phyloP scores from a whole-genome alignment of 1,140 invertebrate genomes.

The Trinorchestia longiramus region DNA sequence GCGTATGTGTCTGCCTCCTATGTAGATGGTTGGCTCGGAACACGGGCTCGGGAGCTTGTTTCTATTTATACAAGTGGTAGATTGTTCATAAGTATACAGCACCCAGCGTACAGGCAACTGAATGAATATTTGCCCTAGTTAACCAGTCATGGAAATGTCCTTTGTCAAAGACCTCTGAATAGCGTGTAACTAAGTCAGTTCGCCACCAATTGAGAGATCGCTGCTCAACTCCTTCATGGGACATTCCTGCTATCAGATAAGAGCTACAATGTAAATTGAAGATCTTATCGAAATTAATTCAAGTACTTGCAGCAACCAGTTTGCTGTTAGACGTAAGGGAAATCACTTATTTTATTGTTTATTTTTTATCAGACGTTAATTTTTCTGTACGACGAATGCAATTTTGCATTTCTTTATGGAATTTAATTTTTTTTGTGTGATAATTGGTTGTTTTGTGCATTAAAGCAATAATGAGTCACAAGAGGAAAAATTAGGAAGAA shows the following conservation, averaged over 20 bases:
- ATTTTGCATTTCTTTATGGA: too few species aligned
- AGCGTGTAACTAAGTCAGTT: background rate
- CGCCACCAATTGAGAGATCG: background rate
- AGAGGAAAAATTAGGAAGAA: too few species aligned
- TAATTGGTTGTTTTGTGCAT: too few species aligned
- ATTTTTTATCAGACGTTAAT: too few species aligned
- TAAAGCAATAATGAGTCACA: too few species aligned
- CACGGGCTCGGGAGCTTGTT: background rate
- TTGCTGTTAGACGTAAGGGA: background rate
- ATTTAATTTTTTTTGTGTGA: too few species aligned
- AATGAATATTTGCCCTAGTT: background rate
- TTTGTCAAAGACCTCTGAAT: background rate
- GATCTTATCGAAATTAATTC: background rate
- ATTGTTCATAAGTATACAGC: background rate
- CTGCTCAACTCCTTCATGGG: background rate
- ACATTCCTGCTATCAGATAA: background rate
- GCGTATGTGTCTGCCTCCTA: background rate
- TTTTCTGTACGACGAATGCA: too few species aligned
- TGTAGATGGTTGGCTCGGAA: background rate
- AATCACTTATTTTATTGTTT: background rate
- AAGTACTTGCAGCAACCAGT: background rate
- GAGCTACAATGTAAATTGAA: background rate
- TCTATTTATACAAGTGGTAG: background rate
- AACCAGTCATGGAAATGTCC: background rate
- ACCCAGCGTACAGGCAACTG: background rate